These are phyloP conservation scores for Abramis brama DNA, from an alignment of 2,113 vertebrate genomes.

Conservation along the genomic window DNA sequence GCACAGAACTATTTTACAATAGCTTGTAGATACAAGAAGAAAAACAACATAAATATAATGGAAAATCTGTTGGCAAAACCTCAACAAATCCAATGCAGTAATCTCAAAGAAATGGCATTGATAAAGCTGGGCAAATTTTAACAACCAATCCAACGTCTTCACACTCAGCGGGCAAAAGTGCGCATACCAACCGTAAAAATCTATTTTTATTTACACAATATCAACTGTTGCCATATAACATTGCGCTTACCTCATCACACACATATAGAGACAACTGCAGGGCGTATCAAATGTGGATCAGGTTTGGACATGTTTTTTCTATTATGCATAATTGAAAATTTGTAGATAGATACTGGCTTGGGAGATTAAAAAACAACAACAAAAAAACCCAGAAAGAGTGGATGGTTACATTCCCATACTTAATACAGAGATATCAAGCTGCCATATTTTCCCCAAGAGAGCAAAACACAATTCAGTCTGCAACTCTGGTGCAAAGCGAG, in stretches of 20 bases:
- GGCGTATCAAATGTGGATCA: neutral
- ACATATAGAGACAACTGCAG: neutral
- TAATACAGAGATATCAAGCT: constrained; percentile 40
- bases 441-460: constrained; percentile 8
- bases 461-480: neutral
- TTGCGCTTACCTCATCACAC: constrained; percentile 35
- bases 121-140: neutral
- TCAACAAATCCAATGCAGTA: neutral
- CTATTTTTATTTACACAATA: constrained; percentile 52
- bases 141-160: neutral
- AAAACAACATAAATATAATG: constrained; percentile 15
- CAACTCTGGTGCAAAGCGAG: neutral
- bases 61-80: neutral
- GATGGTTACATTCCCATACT: constrained; percentile 34
- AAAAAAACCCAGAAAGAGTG: neutral
- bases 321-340: neutral
- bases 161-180: neutral
- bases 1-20: neutral
- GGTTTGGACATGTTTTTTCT: neutral
- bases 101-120: too few species aligned
- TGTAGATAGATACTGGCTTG: neutral
- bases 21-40: neutral
- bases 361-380: neutral
- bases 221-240: constrained; percentile 25
- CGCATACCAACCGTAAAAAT: constrained; percentile 27